Base-by-base conservation (phyloP, 2,888 invertebrate genomes). In the Dugesia japonica region DNA sequence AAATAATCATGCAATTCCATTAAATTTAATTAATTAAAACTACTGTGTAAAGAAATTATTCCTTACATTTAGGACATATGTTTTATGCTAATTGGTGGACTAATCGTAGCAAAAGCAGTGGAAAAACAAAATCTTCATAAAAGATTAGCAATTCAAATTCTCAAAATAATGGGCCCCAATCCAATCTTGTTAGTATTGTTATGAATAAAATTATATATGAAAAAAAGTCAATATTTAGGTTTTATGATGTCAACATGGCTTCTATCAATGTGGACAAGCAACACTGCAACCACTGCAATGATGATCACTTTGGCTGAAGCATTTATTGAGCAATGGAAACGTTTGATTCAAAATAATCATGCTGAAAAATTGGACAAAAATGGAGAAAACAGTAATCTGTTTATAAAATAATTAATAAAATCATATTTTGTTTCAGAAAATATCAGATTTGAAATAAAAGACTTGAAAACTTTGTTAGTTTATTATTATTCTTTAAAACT, bases 91-190 rank as follows among this genome's bases (percentile, higher is more conserved):
- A 23, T 56, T 56, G 56, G 56, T 56, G 56, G 56, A 23, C 56
- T 56, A 4, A 56, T 56, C 17, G 56, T 56, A n/a, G 56, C 56
- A 13, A 56, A 56, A 56, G n/a, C 56, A 13, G 23, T 56, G 4
- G 56, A 56, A 56, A 23, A 56, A n/a, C 56, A 56, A 56, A 56
- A 56, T 23, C 56, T 56, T 56, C 56, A 56, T 56, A 56, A 56
- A 56, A 56, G 56, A 56, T n/a, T 56, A 4, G 56, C 56, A 13
- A 1, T 56, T 20, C 9, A n/a, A 9, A 56, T 56, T 20, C 23
- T 56, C 4, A 56, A 56, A 56, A 20, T 56, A 9, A 56, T 56
- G 56, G 56, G 56, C 7, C 56, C 56, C 7, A 56, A 56, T 56
- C n/a, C 23, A 56, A n/a, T 56, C 17, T 56, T 56, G 56, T 56